These are phyloP conservation scores for Pyrgus malvae DNA, from an alignment of 2,888 invertebrate genomes.

Conservation along the genomic window DNA sequence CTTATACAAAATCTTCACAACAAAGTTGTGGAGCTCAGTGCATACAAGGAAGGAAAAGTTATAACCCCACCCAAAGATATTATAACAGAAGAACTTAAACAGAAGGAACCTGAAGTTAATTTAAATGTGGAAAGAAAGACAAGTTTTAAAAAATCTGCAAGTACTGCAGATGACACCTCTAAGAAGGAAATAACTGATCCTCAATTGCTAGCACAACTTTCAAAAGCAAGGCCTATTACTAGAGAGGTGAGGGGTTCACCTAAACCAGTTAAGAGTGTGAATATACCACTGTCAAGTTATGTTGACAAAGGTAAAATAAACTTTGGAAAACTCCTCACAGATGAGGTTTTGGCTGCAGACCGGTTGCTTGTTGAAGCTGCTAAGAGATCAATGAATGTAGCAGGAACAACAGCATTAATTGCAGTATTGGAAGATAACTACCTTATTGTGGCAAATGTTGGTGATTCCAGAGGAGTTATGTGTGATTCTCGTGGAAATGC, in stretches of 20 bases:
- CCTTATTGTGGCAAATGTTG: constrained; percentile 96
- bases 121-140: constrained; percentile 79
- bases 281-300: constrained; percentile 83
- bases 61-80: constrained; percentile 55
- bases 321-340: constrained; percentile 90
- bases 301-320: constrained; percentile 89
- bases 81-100: constrained; percentile 61
- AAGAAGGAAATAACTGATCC: constrained; percentile 86
- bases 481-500: constrained; percentile 94
- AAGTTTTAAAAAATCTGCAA: constrained; percentile 85
- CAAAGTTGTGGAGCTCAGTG: constrained; percentile 88
- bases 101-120: constrained; percentile 62
- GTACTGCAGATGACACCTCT: constrained; percentile 82
- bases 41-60: constrained; percentile 83
- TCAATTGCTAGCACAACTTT: constrained; percentile 84
- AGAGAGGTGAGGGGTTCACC: constrained; percentile 81
- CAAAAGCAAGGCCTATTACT: constrained; percentile 81
- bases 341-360: constrained; percentile 94
- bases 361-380: constrained; percentile 90
- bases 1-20: constrained; percentile 90
- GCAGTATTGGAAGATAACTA: constrained; percentile 91
- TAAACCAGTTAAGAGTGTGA: constrained; percentile 69
- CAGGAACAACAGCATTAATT: constrained; percentile 95
- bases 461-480: constrained; percentile 97
- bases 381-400: constrained; percentile 88